These are phyloP conservation scores for Lathamus discolor DNA, from an alignment of 2,113 vertebrate species.

Conservation along the genomic window DNA sequence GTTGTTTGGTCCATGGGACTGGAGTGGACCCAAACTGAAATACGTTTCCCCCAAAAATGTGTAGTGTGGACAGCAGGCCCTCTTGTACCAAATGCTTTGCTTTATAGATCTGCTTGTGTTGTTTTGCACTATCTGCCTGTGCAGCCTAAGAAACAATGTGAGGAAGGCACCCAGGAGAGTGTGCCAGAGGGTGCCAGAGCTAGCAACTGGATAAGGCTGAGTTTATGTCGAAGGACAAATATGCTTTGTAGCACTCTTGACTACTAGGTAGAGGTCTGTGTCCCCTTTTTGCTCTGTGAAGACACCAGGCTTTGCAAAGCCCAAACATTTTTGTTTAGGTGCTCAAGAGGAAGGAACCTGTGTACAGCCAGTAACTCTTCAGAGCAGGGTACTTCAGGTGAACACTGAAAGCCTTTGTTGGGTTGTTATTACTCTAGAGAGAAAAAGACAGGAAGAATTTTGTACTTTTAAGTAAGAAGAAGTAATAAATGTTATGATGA, in stretches of 20 bases:
- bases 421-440: neutral
- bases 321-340: neutral
- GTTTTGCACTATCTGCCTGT: neutral
- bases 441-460: neutral
- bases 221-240: neutral
- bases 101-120: neutral
- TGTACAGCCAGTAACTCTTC: neutral
- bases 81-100: neutral
- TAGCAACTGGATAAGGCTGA: neutral
- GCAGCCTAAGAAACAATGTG: neutral
- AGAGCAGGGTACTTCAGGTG: neutral
- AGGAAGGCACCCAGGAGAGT: neutral
- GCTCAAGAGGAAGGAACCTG: neutral
- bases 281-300: neutral
- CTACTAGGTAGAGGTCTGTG: neutral
- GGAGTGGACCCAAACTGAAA: neutral
- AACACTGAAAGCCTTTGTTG: neutral
- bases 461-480: neutral
- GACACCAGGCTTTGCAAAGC: neutral
- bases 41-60: accelerated
- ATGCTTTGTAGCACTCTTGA: neutral
- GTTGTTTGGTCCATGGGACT: neutral
- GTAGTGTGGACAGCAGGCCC: neutral
- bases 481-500: neutral
- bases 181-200: neutral